Conservation (phyloP, 2,888 invertebrate genomes). For the Endotricha flammealis region DNA sequence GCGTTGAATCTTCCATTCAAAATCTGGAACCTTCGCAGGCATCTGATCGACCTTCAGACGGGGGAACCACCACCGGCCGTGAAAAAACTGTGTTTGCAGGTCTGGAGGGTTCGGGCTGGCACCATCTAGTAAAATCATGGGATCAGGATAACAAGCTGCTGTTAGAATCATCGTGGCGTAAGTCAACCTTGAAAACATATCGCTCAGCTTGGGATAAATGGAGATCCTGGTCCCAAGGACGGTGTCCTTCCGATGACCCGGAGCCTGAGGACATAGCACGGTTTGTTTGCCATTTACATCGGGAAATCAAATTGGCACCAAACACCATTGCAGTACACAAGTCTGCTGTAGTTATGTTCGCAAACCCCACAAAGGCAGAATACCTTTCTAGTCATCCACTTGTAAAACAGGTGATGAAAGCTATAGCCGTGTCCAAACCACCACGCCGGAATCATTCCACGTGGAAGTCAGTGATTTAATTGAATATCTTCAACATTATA, state of each 20-base stretch:
- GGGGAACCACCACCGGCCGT: slow-evolving; percentile 7
- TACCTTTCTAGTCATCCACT: not conserved
- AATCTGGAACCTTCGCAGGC: slow-evolving; percentile 13
- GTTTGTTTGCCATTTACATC: too few species aligned
- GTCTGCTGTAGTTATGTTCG: slow-evolving; percentile 13
- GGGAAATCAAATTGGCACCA: too few species aligned
- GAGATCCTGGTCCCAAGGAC: slow-evolving; percentile 3
- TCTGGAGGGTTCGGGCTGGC: slow-evolving; percentile 23
- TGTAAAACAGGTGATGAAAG: slow-evolving; percentile 11
- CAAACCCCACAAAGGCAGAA: not conserved
- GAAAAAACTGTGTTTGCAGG: slow-evolving; percentile 17
- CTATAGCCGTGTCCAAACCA: slow-evolving; percentile 4
- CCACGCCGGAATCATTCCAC: not conserved
- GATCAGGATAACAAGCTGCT: slow-evolving; percentile 7
- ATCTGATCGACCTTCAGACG: slow-evolving; percentile 14
- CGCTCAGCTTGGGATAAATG: slow-evolving; percentile 15
- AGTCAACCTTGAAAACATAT: slow-evolving; percentile 21
- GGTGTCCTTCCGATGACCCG: too few species aligned
- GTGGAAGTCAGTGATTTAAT: not conserved
- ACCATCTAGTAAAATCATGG: slow-evolving; percentile 11
- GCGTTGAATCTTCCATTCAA: slow-evolving; percentile 14
- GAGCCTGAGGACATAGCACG: too few species aligned
- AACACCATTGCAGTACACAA: slow-evolving; percentile 10
- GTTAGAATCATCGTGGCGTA: slow-evolving; percentile 16
- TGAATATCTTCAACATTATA: not conserved